A percentile compares a stretch with the other conserved stretches of the same genome.
Conservation (phyloP, 2,888 invertebrate genomes). For the Mycalesis mineus region DNA sequence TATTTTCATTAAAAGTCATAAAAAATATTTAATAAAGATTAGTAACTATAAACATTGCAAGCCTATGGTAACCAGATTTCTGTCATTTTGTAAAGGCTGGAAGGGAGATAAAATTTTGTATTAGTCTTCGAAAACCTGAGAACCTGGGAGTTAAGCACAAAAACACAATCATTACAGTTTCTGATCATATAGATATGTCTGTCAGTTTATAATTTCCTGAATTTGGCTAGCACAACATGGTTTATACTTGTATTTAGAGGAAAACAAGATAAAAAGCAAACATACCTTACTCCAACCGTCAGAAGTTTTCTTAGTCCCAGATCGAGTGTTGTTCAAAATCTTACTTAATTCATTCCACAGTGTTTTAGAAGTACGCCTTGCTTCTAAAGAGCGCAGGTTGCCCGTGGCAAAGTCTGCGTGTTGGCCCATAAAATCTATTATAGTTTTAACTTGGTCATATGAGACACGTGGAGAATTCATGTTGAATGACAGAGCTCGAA, state of each 20-base stretch:
- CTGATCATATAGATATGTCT: too few relatives aligned
- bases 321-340: conserved; percentile 44
- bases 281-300: conserved; percentile 61
- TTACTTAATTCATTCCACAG: conserved; percentile 54
- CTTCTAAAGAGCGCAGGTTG: conserved; percentile 47
- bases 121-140: too few relatives aligned
- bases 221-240: too few relatives aligned
- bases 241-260: too few relatives aligned
- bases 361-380: conserved; percentile 49
- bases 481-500: conserved; percentile 9
- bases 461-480: conserved; percentile 36
- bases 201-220: too few relatives aligned
- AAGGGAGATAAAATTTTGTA: too few relatives aligned
- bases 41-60: too few relatives aligned
- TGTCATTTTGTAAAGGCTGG: too few relatives aligned
- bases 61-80: too few relatives aligned
- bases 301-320: conserved; percentile 47
- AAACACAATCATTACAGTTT: too few relatives aligned
- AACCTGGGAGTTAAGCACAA: too few relatives aligned
- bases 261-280: conserved; percentile 9
- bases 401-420: conserved; percentile 57
- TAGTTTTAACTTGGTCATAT: conserved; percentile 51
- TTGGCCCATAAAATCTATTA: conserved; percentile 60
- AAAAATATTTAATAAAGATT: too few relatives aligned
- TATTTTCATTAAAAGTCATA: neutral